Base-by-base conservation (phyloP, 2,113 vertebrate species). In the Nannobrachium achirus region DNA sequence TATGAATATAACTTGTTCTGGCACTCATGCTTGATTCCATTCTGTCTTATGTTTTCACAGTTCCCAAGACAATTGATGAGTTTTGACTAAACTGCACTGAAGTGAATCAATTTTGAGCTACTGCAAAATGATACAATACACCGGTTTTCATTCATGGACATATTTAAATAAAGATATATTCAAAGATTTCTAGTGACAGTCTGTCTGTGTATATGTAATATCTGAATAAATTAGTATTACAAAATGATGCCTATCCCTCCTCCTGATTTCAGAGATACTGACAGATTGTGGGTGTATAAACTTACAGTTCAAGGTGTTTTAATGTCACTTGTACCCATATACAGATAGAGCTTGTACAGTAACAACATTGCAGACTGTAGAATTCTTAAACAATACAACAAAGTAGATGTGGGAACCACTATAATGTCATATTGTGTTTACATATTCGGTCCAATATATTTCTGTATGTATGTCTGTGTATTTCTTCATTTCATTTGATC, bases 1-100 rank as follows among this genome's bases (percentile, higher is more conserved):
- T 59, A n/a, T n/a, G n/a, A n/a, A n/a, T n/a, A n/a, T n/a, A n/a
- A 8, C 18, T 1, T 18, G 39, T 20, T 60, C 56, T 10, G 10
- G 1, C 15, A 44, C 16, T 55, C 44, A 44, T 39, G 6, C 62
- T 44, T 45, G 19, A 46, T 63, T 57, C 3, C 4, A 44, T 53
- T 79, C 40, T 71, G 10, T 81, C 25, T 81, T 25, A 74, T 33
- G 25, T 44, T 53, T 33, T 57, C n/a, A 5, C 70, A 90, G 88
- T 63, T 48, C 66, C 52, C 19, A 41, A 2, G 0, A 33, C 25
- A 4, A 2, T 33, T 33, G 86, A 88, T 56, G 84, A 85, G 61
- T 63, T 81, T 33, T 62, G 58, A 71, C 48, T 19, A 42, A 33
- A 45, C 58, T 15, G 56, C 66, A 15, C 1, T 6, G 63, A 46